Evolutionary conservation across 2,113 vertebrate species (phyloP).

Genomic region (Albula goreensis): DNA sequence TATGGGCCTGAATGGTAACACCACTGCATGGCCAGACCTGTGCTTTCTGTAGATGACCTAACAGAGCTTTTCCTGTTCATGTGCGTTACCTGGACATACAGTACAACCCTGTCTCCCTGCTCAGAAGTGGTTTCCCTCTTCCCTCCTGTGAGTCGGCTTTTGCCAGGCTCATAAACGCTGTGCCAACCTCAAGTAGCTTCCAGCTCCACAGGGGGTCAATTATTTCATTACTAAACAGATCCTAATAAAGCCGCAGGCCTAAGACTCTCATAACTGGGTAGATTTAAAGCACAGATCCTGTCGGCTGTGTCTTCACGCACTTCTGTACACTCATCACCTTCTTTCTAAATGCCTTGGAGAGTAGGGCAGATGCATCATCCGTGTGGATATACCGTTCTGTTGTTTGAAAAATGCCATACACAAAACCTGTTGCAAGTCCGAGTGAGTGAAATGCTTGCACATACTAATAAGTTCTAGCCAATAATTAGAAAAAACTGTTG

Average conservation of each 20-base stretch:
- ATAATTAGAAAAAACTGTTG: too few relatives aligned
- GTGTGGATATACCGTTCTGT: neutral
- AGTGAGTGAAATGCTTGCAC: neutral
- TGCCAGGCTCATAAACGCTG: neutral
- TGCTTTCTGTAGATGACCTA: neutral
- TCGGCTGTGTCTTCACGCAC: neutral
- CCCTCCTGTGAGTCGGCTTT: neutral
- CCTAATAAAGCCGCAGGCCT: neutral
- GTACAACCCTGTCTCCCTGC: neutral
- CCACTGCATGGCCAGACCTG: neutral
- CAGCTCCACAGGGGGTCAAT: conserved; percentile 7
- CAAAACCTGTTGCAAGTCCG: neutral
- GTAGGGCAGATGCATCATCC: neutral
- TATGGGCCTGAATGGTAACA: neutral
- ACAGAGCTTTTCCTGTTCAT: neutral
- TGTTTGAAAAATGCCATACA: neutral
- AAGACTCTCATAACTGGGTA: neutral
- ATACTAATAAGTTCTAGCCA: neutral
- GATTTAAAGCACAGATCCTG: neutral
- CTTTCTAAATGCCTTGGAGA: neutral
- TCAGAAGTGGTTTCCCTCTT: neutral
- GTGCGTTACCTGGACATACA: neutral
- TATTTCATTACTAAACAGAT: conserved; percentile 1
- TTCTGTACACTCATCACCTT: neutral
- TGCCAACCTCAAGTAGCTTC: neutral